Evolutionary conservation across 2,888 invertebrate species (phyloP).

Genomic region (Scaptomyza flava): DNA sequence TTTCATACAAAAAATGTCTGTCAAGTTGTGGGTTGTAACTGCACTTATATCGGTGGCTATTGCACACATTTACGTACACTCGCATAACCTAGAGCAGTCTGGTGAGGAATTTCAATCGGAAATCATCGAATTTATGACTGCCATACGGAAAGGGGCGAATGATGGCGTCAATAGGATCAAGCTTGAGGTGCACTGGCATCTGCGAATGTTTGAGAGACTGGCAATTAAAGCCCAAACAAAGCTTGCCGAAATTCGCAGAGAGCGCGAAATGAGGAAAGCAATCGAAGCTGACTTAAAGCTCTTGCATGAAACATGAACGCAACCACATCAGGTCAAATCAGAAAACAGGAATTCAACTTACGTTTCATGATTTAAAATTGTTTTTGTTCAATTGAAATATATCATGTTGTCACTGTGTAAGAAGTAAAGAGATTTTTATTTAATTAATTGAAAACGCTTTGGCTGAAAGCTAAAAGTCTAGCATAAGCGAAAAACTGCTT

Average conservation of each 20-base stretch:
- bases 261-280: not conserved
- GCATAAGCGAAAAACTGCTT: constrained; percentile 14
- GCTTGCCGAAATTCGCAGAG: constrained; percentile 10
- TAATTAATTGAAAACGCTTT: constrained; percentile 58
- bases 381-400: constrained; percentile 17
- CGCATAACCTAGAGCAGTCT: not conserved
- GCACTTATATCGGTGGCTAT: constrained; percentile 23
- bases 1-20: constrained; percentile 10
- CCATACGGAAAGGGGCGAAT: not conserved
- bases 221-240: not conserved
- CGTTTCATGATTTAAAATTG: not conserved
- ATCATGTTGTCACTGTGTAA: constrained; percentile 8
- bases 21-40: constrained; percentile 34
- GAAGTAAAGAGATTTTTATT: constrained; percentile 38
- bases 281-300: not conserved
- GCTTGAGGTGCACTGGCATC: constrained; percentile 11
- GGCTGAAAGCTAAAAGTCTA: constrained; percentile 24
- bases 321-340: not conserved
- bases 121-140: not conserved
- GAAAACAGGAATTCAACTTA: not conserved
- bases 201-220: constrained; percentile 9
- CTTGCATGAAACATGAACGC: not conserved
- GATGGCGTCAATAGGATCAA: not conserved
- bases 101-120: not conserved
- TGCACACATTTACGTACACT: constrained; percentile 30